Percentiles rank a stretch among this genome's conserved stretches.
phyloP scores from a whole-genome alignment of 2,797 vertebrate species.

The Gymnocypris eckloni region DNA sequence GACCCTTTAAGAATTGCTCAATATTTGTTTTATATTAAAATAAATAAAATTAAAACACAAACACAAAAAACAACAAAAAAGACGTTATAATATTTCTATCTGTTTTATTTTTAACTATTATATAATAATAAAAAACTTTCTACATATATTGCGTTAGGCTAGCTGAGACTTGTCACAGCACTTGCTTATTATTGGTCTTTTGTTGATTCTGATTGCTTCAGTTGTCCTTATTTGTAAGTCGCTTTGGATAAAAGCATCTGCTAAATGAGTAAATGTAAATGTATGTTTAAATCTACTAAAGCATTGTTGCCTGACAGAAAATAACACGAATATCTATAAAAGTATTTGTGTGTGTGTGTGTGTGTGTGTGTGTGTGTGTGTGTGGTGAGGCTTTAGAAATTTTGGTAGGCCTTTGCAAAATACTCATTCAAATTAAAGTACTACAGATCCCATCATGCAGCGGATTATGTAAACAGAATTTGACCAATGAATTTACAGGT shows the following conservation, averaged over 20 bases:
- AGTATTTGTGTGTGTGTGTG: no score
- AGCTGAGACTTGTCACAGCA: neutral
- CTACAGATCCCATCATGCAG: conserved; percentile 31
- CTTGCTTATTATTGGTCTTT: no score
- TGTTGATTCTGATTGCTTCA: no score
- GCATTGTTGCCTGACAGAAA: neutral
- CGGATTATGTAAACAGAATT: neutral
- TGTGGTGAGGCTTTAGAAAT: neutral
- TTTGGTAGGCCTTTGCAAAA: neutral
- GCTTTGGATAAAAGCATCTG: no score
- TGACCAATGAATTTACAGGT: neutral
- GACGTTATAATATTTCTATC: no score
- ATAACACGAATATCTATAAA: neutral
- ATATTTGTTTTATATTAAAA: neutral
- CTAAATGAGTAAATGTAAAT: no score
- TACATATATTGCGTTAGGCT: no score
- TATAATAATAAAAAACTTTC: no score
- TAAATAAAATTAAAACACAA: no score
- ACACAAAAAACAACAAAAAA: neutral
- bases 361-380: no score
- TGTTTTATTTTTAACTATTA: neutral
- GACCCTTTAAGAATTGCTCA: neutral
- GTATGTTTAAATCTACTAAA: neutral
- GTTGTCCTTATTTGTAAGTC: no score
- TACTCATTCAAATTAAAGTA: neutral